Conservation (phyloP, 2,113 vertebrate genomes). For the Eclectus roratus region DNA sequence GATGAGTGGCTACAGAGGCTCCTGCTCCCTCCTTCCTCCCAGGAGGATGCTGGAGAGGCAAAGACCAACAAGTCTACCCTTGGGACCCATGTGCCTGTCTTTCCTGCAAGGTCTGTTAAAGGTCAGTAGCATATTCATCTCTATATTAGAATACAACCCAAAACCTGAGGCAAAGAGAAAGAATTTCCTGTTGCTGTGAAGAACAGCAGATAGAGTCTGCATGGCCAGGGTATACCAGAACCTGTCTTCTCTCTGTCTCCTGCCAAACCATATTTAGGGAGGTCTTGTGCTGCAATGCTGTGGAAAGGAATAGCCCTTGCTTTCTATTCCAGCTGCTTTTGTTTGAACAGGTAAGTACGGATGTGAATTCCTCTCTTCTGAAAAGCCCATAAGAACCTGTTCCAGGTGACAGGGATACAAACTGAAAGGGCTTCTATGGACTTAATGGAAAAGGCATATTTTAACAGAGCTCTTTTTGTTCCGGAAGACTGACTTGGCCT, state of each 20-base stretch:
- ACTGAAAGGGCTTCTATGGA: background rate
- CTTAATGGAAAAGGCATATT: background rate
- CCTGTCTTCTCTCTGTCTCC: background rate
- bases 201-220: background rate
- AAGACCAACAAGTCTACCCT: fast-evolving
- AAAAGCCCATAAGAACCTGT: background rate
- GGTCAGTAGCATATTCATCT: background rate
- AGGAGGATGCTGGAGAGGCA: background rate
- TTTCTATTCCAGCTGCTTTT: background rate
- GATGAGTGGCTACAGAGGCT: background rate
- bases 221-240: background rate
- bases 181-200: background rate
- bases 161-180: background rate
- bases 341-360: background rate
- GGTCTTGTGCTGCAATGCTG: background rate
- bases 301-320: background rate
- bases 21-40: background rate
- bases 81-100: background rate
- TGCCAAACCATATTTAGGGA: background rate
- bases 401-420: background rate
- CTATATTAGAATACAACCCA: background rate
- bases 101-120: background rate
- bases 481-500: background rate
- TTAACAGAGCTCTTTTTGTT: constrained; percentile 2
- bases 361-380: background rate